Conservation (phyloP, 2,113 vertebrate genomes). For the Osmerus eperlanus region DNA sequence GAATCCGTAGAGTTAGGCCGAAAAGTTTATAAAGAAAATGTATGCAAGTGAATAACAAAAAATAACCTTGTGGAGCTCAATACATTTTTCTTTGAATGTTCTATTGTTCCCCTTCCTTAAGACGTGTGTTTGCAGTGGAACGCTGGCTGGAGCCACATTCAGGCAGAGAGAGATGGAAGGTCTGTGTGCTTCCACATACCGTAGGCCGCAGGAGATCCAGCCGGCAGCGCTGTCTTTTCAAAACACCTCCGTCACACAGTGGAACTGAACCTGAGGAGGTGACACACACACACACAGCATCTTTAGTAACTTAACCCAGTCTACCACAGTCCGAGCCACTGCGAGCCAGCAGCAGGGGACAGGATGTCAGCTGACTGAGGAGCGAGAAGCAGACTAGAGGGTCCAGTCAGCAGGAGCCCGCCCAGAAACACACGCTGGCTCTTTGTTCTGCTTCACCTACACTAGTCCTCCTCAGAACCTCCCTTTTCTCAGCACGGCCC, state of each 20-base stretch:
- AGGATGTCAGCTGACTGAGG: constrained; percentile 13
- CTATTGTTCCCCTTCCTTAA: constrained; percentile 12
- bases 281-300: constrained; percentile 14
- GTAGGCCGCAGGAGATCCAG: constrained; percentile 51
- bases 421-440: background rate
- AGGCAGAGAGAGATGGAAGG: background rate
- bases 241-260: constrained; percentile 35
- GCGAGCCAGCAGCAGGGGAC: background rate
- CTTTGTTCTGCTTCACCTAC: constrained; percentile 1
- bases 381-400: constrained; percentile 9
- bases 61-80: constrained; percentile 17
- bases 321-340: background rate
- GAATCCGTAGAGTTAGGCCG: too few species aligned
- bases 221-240: constrained; percentile 50
- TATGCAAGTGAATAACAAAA: constrained; percentile 8
- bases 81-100: background rate
- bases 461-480: constrained; percentile 6
- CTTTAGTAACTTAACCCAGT: constrained; percentile 17
- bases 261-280: constrained; percentile 49
- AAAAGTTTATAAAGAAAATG: constrained; percentile 7
- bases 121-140: background rate
- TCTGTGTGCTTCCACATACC: constrained; percentile 42
- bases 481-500: constrained; percentile 6
- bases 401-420: background rate
- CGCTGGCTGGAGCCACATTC: background rate